These are phyloP conservation scores for Macaria notata DNA, from an alignment of 2,888 invertebrate species.

Conservation along the genomic window DNA sequence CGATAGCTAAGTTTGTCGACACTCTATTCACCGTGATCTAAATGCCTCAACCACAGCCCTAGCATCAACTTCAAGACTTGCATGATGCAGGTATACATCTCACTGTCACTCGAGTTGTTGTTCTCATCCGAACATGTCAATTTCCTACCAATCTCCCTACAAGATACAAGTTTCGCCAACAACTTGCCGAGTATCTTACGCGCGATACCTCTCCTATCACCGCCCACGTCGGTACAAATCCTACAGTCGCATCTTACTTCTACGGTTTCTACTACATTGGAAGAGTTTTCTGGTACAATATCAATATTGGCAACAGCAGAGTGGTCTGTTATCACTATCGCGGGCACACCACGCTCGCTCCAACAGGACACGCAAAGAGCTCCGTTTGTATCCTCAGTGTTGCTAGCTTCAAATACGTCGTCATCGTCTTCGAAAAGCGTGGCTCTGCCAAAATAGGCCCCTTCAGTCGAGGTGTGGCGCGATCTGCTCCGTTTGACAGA, in stretches of 20 bases:
- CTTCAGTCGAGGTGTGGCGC: conserved; percentile 33
- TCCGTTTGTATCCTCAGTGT: conserved; percentile 1
- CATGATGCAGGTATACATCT: conserved; percentile 68
- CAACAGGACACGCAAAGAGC: conserved; percentile 24
- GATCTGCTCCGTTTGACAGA: conserved; percentile 32
- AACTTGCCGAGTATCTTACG: conserved; percentile 56
- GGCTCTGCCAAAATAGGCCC: conserved; percentile 7
- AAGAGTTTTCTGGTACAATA: conserved; percentile 27
- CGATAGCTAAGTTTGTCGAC: conserved; percentile 1
- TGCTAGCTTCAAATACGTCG: conserved; percentile 18
- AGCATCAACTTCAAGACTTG: conserved; percentile 69
- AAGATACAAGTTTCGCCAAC: conserved; percentile 56
- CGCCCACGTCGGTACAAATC: conserved; percentile 59
- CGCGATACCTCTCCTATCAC: conserved; percentile 46
- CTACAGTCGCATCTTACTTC: conserved; percentile 68
- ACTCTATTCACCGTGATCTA: conserved; percentile 59
- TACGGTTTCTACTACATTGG: conserved; percentile 36
- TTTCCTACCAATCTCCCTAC: conserved; percentile 53
- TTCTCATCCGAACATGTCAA: conserved; percentile 64
- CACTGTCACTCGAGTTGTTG: conserved; percentile 60
- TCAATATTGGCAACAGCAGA: conserved; percentile 52
- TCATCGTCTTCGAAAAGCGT: conserved; percentile 3
- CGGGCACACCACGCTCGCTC: conserved; percentile 38
- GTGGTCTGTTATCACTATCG: conserved; percentile 43
- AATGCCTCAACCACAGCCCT: conserved; percentile 75